Base-by-base conservation (phyloP, 1,140 invertebrate genomes). In the Coelopa frigida region DNA sequence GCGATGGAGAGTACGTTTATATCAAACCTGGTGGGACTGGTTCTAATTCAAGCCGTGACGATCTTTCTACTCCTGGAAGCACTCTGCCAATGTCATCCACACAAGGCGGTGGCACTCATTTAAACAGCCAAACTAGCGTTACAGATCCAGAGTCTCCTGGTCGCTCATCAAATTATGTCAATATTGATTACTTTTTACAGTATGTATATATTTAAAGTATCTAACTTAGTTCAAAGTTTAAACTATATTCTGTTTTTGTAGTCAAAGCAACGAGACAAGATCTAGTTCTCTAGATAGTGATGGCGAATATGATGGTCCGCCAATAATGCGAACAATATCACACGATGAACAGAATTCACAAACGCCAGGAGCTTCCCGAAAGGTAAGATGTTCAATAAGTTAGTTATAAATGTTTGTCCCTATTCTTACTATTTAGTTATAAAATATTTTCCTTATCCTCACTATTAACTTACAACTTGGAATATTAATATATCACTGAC, bases 141-240 rank as follows among this genome's bases (percentile, higher is more conserved):
- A 54, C 58, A 17, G 79, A 84, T 56, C 83, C 84, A 22, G 84
- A 87, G 67, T 81, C 82, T 31, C 82, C 83, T 22, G 80, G 81
- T 51, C 76, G 81, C 65, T 79, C 80, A 42, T 84, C 84, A 49
- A 91, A 89, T 72, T 91, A 90, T 72, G 87, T 90, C 63, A 90
- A 91, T 70, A 90, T 90, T 72, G 86, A 90, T 64, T 90, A 89
- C 68, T 90, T 90, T 58, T 80, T 90, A 60, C 78, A 85, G 83
- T 87, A 70, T 78, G 79, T 78, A 26, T 38, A 17, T 10, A 4
- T 20, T 31, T 11, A 8, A 14, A 11, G 3, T 36, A 15, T 26
- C n/a, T 41, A 3, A 29, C n/a, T 36, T 23, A 39, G 14, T 11
- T 23, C 15, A 23, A 5, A 27, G 38, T 35, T 17, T 27, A 4